These are phyloP conservation scores for Metalampra italica DNA, from an alignment of 2,888 invertebrate species.

Conservation along the genomic window DNA sequence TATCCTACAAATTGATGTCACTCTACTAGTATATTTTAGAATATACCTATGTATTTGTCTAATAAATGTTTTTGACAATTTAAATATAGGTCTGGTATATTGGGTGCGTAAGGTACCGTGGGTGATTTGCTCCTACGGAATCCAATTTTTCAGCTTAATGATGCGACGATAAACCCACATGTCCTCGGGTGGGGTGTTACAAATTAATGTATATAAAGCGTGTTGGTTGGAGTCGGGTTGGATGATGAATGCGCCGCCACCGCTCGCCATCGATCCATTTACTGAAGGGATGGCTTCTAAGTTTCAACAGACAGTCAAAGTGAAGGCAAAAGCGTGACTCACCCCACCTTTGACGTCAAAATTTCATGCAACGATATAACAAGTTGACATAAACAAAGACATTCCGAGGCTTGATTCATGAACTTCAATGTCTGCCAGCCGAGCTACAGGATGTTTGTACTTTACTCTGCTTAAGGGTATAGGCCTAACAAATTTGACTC, in stretches of 20 bases:
- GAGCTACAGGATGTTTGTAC: too few relatives aligned
- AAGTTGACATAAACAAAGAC: conserved; percentile 2
- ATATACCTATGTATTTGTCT: too few relatives aligned
- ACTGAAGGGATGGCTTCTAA: conserved; percentile 29
- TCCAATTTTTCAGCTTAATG: conserved; percentile 4
- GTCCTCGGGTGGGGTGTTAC: conserved; percentile 6
- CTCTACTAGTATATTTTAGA: too few relatives aligned
- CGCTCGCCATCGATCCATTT: conserved; percentile 45
- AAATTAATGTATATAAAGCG: conserved; percentile 18
- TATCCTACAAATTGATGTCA: too few relatives aligned
- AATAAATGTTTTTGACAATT: too few relatives aligned
- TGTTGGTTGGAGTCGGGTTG: conserved; percentile 33
- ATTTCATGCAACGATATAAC: conserved; percentile 2
- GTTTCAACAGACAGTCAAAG: conserved; percentile 29
- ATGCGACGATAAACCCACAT: conserved; percentile 1
- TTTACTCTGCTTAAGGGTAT: too few relatives aligned
- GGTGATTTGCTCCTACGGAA: not conserved
- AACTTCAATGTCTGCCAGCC: too few relatives aligned
- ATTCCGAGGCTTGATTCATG: not conserved
- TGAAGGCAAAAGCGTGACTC: conserved; percentile 19
- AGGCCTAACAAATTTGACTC: too few relatives aligned
- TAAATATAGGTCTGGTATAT: too few relatives aligned
- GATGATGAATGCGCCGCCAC: conserved; percentile 47
- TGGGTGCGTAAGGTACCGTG: too few relatives aligned
- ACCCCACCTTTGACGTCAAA: conserved; percentile 7